These are phyloP conservation scores for Malurus leucopterus DNA, from an alignment of 2,797 vertebrate genomes.

Conservation along the genomic window DNA sequence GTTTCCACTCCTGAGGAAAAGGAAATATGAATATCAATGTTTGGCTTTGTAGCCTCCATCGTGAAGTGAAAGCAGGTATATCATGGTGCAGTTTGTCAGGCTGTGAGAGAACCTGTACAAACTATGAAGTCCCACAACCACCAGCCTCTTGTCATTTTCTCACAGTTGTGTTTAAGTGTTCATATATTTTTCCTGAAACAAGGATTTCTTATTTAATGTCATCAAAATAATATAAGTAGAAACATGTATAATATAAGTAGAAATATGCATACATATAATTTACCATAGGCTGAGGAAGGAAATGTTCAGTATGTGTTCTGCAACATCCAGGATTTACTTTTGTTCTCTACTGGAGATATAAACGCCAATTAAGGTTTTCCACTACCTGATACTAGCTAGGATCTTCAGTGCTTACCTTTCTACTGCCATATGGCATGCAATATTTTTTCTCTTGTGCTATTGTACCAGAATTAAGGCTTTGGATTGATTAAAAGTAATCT, in stretches of 20 bases:
- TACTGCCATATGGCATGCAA: not conserved
- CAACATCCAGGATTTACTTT: not conserved
- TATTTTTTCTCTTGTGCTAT: not conserved
- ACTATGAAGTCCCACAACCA: not conserved
- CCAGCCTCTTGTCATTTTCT: not conserved
- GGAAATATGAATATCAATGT: not conserved
- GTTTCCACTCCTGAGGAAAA: not conserved
- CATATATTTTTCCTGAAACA: not conserved
- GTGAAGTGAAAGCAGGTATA: not conserved
- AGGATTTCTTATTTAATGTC: not conserved
- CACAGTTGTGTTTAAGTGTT: not conserved
- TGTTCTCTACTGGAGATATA: not conserved
- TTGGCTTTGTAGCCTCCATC: not conserved
- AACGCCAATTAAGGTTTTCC: not conserved
- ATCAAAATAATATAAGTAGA: not conserved
- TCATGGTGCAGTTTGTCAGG: not conserved
- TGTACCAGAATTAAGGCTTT: not conserved
- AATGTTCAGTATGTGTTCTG: not conserved
- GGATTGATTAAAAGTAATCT: not conserved
- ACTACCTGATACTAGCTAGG: not conserved
- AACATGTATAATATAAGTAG: not conserved
- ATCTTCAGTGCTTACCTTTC: not conserved
- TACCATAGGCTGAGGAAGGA: not conserved
- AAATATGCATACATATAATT: not conserved
- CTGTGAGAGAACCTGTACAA: not conserved